Evolutionary conservation across 2,888 invertebrate genomes (phyloP), one percentile per base, ranked within the genome.

Genomic region (Agriopis marginaria): DNA sequence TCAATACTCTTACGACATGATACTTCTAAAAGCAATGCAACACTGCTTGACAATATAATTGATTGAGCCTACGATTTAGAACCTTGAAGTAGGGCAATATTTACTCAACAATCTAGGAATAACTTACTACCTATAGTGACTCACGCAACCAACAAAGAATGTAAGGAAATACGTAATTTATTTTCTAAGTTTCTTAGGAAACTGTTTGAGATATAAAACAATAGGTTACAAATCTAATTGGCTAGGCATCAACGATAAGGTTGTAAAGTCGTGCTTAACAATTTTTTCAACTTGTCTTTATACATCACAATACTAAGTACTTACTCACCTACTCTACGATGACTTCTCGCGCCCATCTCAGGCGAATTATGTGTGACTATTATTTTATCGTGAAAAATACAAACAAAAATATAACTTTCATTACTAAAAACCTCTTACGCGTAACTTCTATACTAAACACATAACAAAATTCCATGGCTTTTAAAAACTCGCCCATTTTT

Each of bases 1-100:
- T 72, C 73, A 70, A 75, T 47, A 77, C 59, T 59, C 70, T 84
- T 84, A 69, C 81, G 63, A 78, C 77, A 83, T 66, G 72, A 68
- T 66, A 45, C 51, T 44, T 68, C 44, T 53, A 58, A 63, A 45
- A 68, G 67, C 72, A 68, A 66, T 70, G 82, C 82, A 80, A 84
- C 74, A 73, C 70, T 80, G 74, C 77, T 63, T 66, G 62, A 66
- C 51, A 59, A 54, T 54, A 68, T 58, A 64, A 53, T 55, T 63
- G 50, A 64, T 59, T 54, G 66, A 42, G 66, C 66, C 70, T 63
- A 65, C 56, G 49, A 51, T 59, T 63, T 10, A 61, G 44, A 40
- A 70, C 66, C 70, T 70, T 70, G 70, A 54, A 32, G 14, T 54
- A 63, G 70, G 63, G 23, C 44, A 53, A 66, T 47, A 60, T 59